Base-by-base conservation (phyloP, 2,113 vertebrate genomes). In the Smithornis capensis region DNA sequence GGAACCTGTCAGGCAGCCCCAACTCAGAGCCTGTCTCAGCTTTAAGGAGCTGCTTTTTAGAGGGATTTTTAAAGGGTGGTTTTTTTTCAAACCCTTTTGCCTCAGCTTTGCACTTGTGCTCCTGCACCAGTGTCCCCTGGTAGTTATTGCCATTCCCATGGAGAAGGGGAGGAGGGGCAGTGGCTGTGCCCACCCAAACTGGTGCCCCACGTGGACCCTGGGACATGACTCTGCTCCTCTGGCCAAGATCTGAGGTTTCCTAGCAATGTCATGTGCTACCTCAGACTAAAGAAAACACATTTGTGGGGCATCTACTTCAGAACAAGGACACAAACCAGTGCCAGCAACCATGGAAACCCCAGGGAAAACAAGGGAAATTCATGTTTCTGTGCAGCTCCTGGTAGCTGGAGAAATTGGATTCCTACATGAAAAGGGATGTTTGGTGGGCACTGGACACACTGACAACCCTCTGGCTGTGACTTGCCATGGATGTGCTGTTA, bases 71-170 rank as follows among this genome's bases (percentile, higher is more conserved):
- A 4, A 15, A 42, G 52, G 1, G 5, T 10, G 10, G 19, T 76
- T 75, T 18, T 91, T 91, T 75, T 19, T 77, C 73, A 13, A 49
- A 87, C 22, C 55, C 23, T 64, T 5, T 37, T 11, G 49, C 49
- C 38, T 71, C 8, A 1, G 5, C 40, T 42, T 60, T 28, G 17
- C 47, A 4, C 62, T 82, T 4, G 25, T 25, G 40, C 40, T 40
- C 57, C 33, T 9, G 33, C 6, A 21, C 25, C 7, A 0, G 2
- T 22, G 15, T 9, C 37, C 21, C 64, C n/a, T 8, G 27, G 4
- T 2, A 35, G 23, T 29, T 31, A 0, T 9, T 29, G 49, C 24
- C 14, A 0, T 4, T 6, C 55, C 35, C 14, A 1, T 2, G 1
- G 10, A 49, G 45, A 38, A 63, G 4, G 50, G 44, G 27, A 19